Conservation (phyloP, 2,888 invertebrate species). For the Lepidocyrtoides sp. region DNA sequence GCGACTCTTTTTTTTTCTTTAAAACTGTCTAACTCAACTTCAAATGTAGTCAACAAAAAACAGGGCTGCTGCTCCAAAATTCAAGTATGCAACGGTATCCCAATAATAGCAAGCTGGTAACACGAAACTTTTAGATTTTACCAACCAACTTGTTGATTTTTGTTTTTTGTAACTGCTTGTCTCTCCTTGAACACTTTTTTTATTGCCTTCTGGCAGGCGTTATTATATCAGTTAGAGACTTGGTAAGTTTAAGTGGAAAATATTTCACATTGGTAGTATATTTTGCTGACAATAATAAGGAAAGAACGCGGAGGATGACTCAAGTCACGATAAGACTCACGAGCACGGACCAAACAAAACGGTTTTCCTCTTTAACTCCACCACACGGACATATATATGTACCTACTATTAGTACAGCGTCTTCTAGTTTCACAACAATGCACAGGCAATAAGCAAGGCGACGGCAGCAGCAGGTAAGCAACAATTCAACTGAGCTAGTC, state of each 20-base stretch:
- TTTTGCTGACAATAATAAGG: background rate
- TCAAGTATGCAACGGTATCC: background rate
- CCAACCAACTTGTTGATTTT: conserved; percentile 43
- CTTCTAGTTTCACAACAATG: background rate
- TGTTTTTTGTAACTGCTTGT: conserved; percentile 5
- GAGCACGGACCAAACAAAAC: background rate
- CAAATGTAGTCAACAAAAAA: background rate
- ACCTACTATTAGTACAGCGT: background rate
- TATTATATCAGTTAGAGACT: background rate
- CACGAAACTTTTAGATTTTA: background rate
- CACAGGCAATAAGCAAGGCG: background rate
- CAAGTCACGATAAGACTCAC: conserved; percentile 35
- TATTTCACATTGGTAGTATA: background rate
- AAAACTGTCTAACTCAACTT: conserved; percentile 31
- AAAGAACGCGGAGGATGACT: background rate
- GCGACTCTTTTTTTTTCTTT: background rate
- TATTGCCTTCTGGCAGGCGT: conserved; percentile 38
- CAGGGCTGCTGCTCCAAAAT: background rate
- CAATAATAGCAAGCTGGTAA: background rate
- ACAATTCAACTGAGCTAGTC: conserved; percentile 69
- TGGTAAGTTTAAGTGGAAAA: background rate
- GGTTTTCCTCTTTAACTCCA: background rate
- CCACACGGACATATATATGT: background rate
- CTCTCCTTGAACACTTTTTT: conserved; percentile 9
- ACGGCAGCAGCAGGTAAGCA: conserved; percentile 38